Percentiles rank a stretch among this genome's conserved stretches.
These are phyloP conservation scores for Chaetogeoica ovagalla DNA, from an alignment of 2,888 invertebrate species.

Conservation along the genomic window DNA sequence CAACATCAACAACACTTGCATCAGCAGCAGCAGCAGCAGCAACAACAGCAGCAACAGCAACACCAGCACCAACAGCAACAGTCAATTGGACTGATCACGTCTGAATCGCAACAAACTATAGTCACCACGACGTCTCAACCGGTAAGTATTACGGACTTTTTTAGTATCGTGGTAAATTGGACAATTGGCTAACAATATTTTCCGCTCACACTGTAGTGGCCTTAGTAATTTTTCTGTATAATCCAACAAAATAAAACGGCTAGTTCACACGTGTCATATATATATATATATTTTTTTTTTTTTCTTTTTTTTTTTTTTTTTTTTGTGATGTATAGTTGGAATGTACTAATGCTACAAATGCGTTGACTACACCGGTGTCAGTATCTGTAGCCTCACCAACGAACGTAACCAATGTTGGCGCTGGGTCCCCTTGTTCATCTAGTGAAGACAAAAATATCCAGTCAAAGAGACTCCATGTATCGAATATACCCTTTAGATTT, in stretches of 20 bases:
- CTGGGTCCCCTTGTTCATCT: slow-evolving; percentile 53
- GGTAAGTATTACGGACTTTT: slow-evolving; percentile 13
- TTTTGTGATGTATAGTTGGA: slow-evolving; percentile 52
- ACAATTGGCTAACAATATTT: slow-evolving; percentile 40
- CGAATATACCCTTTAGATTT: slow-evolving; percentile 99
- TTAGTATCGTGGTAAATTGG: slow-evolving; percentile 12
- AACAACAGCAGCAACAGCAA: slow-evolving; percentile 3
- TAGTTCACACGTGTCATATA: slow-evolving; percentile 38
- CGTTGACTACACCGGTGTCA: slow-evolving; percentile 53
- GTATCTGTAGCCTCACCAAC: slow-evolving; percentile 52
- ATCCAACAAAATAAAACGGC: slow-evolving; percentile 26
- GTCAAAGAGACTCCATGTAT: slow-evolving; percentile 93
- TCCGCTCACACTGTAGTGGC: slow-evolving; percentile 39
- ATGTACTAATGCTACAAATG: slow-evolving; percentile 52
- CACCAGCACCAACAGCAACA: slow-evolving; percentile 21
- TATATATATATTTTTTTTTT: slow-evolving; percentile 15
- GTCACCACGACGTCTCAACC: slow-evolving; percentile 40
- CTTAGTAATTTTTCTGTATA: slow-evolving; percentile 42
- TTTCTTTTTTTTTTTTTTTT: slow-evolving; percentile 30
- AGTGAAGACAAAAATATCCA: slow-evolving; percentile 51
- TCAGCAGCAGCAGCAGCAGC: slow-evolving; percentile 23
- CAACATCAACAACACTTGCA: slow-evolving; percentile 29
- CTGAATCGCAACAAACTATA: slow-evolving; percentile 34
- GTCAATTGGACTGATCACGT: slow-evolving; percentile 33
- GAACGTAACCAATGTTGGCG: slow-evolving; percentile 52